Evolutionary conservation across 2,888 invertebrate genomes (phyloP).

Genomic region (Nomada ruficornis): DNA sequence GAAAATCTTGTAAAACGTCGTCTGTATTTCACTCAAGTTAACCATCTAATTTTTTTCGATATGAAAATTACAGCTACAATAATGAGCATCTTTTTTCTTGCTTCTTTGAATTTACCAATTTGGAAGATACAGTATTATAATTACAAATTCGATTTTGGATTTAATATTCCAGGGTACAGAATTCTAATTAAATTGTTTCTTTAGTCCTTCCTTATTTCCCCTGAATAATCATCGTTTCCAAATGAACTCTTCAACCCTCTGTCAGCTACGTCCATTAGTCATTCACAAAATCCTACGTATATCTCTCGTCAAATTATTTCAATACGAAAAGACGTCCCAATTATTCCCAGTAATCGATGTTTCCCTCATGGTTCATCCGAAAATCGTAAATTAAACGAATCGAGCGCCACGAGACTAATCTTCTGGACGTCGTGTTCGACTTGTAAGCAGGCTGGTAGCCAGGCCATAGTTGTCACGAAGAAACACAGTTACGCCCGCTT

Average conservation of each 20-base stretch:
- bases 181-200: too few species aligned
- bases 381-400: conserved; percentile 14
- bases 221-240: too few species aligned
- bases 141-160: too few species aligned
- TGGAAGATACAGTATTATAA: too few species aligned
- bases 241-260: background rate
- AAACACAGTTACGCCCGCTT: conserved; percentile 33
- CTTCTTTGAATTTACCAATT: too few species aligned
- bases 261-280: background rate
- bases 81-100: too few species aligned
- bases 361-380: background rate
- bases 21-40: conserved; percentile 7
- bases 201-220: too few species aligned
- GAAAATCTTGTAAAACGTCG: conserved; percentile 50
- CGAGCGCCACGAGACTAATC: conserved; percentile 13
- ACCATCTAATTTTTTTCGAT: background rate
- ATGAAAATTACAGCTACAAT: background rate
- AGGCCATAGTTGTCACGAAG: conserved; percentile 27
- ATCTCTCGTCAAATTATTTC: background rate
- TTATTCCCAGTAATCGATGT: background rate
- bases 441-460: conserved; percentile 24
- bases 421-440: background rate
- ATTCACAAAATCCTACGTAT: background rate
- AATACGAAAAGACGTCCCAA: background rate
- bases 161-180: too few species aligned